Conservation (phyloP, 2,888 invertebrate species). For the Philaethria dido region DNA sequence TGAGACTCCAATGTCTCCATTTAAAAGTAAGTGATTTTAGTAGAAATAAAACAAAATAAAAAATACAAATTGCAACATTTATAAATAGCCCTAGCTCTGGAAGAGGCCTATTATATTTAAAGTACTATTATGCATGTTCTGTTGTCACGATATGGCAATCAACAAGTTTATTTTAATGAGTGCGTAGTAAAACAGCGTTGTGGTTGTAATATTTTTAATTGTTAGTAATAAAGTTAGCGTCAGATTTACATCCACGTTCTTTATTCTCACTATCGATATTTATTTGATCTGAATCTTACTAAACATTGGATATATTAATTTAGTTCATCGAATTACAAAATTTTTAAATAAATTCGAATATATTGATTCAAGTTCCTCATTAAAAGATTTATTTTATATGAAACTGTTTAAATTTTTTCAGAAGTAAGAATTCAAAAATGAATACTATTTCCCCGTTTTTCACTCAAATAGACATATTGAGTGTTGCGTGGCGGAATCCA, state of each 20-base stretch:
- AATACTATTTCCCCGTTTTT: too few relatives aligned
- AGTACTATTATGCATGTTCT: constrained; percentile 23
- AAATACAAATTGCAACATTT: neutral
- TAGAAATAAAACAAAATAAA: neutral
- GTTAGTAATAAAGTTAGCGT: constrained; percentile 25
- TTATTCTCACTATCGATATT: constrained; percentile 12
- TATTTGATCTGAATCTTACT: neutral
- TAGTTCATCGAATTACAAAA: too few relatives aligned
- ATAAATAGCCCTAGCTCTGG: neutral
- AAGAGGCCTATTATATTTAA: constrained; percentile 7
- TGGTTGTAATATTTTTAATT: constrained; percentile 34
- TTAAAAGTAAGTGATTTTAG: too few relatives aligned
- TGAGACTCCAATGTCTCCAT: too few relatives aligned
- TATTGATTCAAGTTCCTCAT: too few relatives aligned
- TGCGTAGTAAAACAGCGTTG: constrained; percentile 20
- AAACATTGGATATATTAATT: too few relatives aligned
- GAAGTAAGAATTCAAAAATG: too few relatives aligned
- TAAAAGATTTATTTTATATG: too few relatives aligned
- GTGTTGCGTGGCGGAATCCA: too few relatives aligned
- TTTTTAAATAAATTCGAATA: too few relatives aligned
- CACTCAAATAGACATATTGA: too few relatives aligned
- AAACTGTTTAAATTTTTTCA: too few relatives aligned
- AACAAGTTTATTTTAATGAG: constrained; percentile 34
- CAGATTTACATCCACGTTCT: constrained; percentile 25
- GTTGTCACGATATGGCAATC: constrained; percentile 36